Conservation (phyloP, 2,113 vertebrate genomes). For the Tragelaphus imberbis region DNA sequence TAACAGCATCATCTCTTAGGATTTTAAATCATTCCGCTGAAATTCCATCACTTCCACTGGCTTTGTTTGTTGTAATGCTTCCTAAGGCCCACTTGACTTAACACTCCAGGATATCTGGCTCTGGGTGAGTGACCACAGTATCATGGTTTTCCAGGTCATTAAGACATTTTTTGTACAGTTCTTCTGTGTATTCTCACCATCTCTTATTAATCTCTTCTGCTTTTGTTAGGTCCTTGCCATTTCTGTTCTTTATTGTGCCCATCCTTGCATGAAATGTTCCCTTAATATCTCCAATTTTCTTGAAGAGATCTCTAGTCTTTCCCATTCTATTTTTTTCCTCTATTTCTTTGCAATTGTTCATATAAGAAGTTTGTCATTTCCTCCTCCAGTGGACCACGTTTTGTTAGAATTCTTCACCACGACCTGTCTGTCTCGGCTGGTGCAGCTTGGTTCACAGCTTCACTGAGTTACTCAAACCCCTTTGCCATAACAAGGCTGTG, state of each 20-base stretch:
- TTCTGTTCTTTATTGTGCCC: not conserved
- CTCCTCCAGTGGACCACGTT: not conserved
- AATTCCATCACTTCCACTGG: not conserved
- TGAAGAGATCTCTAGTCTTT: not conserved
- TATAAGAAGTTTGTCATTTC: not conserved
- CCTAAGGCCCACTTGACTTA: not conserved
- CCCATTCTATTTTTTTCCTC: not conserved
- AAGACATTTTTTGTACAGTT: not conserved
- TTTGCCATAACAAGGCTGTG: not conserved
- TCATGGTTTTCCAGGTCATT: not conserved
- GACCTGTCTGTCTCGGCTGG: not conserved
- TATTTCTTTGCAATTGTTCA: not conserved
- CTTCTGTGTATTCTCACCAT: not conserved
- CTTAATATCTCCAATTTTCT: not conserved
- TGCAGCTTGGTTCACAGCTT: not conserved
- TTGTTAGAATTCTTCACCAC: not conserved
- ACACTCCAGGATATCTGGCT: not conserved
- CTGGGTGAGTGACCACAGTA: not conserved
- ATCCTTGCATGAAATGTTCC: not conserved
- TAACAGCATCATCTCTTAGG: not conserved
- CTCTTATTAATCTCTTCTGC: not conserved
- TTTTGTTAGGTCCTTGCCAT: not conserved
- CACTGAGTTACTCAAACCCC: not conserved
- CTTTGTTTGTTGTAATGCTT: not conserved
- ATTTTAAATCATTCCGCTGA: not conserved